Evolutionary conservation across 2,113 vertebrate species (phyloP).

Genomic region (Mesocricetus auratus): DNA sequence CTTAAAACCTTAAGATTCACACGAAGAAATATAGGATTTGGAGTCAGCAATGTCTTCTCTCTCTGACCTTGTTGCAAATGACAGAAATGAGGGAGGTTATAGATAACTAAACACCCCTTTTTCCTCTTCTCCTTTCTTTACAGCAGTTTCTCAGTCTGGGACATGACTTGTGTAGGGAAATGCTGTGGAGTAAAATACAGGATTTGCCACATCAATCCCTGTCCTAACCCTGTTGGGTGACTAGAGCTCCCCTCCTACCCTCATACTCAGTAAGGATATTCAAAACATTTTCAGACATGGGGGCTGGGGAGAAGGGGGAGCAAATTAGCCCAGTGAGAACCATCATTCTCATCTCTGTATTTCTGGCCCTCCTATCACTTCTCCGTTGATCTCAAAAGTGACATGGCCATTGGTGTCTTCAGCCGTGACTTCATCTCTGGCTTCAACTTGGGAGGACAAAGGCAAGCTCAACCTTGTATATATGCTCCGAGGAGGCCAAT

Average conservation of each 20-base stretch:
- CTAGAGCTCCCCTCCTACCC: not conserved
- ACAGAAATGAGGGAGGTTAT: not conserved
- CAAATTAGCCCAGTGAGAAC: not conserved
- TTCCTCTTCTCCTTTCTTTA: not conserved
- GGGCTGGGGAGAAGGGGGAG: no score
- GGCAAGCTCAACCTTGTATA: not conserved
- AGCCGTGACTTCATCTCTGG: not conserved
- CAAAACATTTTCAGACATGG: not conserved
- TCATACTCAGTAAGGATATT: not conserved
- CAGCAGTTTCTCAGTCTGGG: not conserved
- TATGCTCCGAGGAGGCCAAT: not conserved
- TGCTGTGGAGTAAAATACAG: not conserved
- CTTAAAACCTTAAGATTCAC: not conserved
- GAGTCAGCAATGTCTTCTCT: not conserved
- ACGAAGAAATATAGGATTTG: not conserved
- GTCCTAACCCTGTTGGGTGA: not conserved
- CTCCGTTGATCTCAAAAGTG: not conserved
- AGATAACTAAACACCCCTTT: not conserved
- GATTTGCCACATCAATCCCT: not conserved
- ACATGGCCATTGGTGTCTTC: not conserved
- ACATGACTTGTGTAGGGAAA: not conserved
- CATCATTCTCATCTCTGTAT: not conserved
- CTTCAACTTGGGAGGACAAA: not conserved
- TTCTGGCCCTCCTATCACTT: not conserved
- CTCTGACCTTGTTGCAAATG: not conserved